Evolutionary conservation across 2,113 vertebrate genomes (phyloP).

Genomic region (Panthera uncia): DNA sequence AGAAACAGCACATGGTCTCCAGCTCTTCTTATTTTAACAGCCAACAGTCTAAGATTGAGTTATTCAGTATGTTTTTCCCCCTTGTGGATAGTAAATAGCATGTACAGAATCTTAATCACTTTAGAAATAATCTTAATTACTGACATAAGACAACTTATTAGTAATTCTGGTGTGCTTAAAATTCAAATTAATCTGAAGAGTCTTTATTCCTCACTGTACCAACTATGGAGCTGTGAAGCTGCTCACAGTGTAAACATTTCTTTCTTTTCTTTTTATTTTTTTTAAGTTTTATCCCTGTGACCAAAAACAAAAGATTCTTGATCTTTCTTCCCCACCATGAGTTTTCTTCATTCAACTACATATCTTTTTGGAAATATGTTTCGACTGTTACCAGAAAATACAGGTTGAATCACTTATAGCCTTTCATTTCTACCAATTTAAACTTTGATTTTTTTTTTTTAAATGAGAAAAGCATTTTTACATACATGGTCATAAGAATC

Average conservation of each 20-base stretch:
- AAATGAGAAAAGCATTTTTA: background rate
- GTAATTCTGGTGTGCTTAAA: slow-evolving; percentile 40
- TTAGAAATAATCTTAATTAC: slow-evolving; percentile 46
- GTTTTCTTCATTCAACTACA: background rate
- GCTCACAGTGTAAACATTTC: background rate
- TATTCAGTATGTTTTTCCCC: background rate
- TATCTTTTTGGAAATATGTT: slow-evolving; percentile 4
- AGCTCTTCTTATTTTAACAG: background rate
- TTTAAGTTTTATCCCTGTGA: background rate
- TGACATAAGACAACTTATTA: background rate
- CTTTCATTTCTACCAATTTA: slow-evolving; percentile 7
- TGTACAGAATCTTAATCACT: slow-evolving; percentile 19
- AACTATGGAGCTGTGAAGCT: background rate
- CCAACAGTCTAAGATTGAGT: background rate
- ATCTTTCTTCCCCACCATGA: background rate
- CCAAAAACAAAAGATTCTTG: background rate
- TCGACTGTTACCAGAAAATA: background rate
- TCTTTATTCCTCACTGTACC: background rate
- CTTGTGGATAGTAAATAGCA: background rate
- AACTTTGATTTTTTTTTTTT: background rate
- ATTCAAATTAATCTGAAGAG: slow-evolving; percentile 44
- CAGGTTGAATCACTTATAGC: background rate
- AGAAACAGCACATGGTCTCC: background rate
- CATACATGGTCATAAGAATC: background rate
- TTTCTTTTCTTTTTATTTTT: background rate